A percentile compares a stretch with the other conserved stretches of the same genome.
These are phyloP conservation scores for Cosmia pyralina DNA, from an alignment of 2,888 invertebrate species.

Conservation along the genomic window DNA sequence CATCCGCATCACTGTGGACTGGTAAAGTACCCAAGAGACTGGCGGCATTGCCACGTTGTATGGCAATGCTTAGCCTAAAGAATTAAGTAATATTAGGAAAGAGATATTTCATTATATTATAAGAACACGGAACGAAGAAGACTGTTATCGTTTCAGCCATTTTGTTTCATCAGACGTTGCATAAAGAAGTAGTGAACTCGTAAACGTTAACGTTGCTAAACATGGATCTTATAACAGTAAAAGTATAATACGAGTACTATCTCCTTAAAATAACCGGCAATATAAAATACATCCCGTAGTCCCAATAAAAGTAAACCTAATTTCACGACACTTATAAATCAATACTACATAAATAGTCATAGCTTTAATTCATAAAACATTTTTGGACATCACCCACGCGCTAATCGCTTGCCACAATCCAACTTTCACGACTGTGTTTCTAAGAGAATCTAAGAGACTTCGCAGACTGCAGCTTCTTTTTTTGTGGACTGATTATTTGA, in stretches of 20 bases:
- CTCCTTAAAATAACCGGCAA: neutral
- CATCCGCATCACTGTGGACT: too few relatives aligned
- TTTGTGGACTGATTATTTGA: neutral
- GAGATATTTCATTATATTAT: neutral
- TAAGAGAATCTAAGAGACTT: conserved; percentile 12
- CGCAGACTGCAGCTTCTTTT: neutral
- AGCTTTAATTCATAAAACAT: conserved; percentile 34
- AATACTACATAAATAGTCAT: conserved; percentile 29
- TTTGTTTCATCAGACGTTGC: neutral
- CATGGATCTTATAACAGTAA: neutral
- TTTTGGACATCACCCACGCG: conserved; percentile 54
- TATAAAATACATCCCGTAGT: neutral
- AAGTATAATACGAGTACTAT: neutral
- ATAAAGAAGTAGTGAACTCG: neutral
- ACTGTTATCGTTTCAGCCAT: too few relatives aligned
- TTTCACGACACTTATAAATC: conserved; percentile 57
- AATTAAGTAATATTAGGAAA: neutral
- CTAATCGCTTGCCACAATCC: conserved; percentile 4
- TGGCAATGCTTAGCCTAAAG: too few relatives aligned
- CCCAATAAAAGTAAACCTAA: conserved; percentile 29
- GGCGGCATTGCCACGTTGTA: too few relatives aligned
- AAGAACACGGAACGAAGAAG: neutral
- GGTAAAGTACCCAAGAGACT: too few relatives aligned
- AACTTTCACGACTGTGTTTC: conserved; percentile 40
- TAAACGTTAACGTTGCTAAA: neutral